These are phyloP conservation scores for Drosophila subobscura DNA, from an alignment of 1,140 invertebrate species.

Conservation along the genomic window DNA sequence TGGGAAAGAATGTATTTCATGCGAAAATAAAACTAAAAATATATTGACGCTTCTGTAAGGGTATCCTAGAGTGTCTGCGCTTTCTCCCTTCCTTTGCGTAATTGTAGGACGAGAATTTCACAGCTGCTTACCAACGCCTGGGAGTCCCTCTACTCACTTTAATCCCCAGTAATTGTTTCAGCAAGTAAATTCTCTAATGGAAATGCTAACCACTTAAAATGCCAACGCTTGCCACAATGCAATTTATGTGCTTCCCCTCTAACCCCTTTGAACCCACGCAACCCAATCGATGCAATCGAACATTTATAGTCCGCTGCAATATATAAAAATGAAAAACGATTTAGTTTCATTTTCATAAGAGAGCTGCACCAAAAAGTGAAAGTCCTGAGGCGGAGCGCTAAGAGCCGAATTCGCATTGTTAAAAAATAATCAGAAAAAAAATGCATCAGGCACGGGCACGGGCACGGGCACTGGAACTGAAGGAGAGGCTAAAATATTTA, in stretches of 20 bases:
- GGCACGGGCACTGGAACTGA: slow-evolving; percentile 1
- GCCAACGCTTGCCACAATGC: too few relatives aligned
- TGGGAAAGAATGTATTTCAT: too few relatives aligned
- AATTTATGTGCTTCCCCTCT: background rate
- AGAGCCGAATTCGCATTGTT: slow-evolving; percentile 48
- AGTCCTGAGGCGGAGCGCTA: slow-evolving; percentile 18
- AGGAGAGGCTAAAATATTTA: slow-evolving; percentile 57
- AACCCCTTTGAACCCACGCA: background rate
- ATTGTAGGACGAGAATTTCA: slow-evolving; percentile 22
- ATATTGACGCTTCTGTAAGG: too few relatives aligned
- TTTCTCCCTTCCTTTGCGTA: background rate
- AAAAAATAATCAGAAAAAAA: slow-evolving; percentile 36
- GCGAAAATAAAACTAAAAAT: too few relatives aligned
- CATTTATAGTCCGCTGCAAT: slow-evolving; percentile 25
- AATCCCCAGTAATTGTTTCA: background rate
- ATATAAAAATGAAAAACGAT: slow-evolving; percentile 77
- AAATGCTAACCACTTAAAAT: too few relatives aligned
- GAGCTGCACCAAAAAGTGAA: slow-evolving; percentile 60
- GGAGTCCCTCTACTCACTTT: too few relatives aligned
- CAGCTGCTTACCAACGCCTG: slow-evolving; percentile 4
- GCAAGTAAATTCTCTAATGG: background rate
- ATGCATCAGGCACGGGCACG: slow-evolving; percentile 10
- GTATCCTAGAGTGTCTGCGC: too few relatives aligned
- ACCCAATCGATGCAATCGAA: slow-evolving; percentile 1
- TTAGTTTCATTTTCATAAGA: slow-evolving; percentile 73